Evolutionary conservation across 2,888 invertebrate species (phyloP), one percentile per base, ranked within the genome.

Genomic region (Drosophila imparisetae): DNA sequence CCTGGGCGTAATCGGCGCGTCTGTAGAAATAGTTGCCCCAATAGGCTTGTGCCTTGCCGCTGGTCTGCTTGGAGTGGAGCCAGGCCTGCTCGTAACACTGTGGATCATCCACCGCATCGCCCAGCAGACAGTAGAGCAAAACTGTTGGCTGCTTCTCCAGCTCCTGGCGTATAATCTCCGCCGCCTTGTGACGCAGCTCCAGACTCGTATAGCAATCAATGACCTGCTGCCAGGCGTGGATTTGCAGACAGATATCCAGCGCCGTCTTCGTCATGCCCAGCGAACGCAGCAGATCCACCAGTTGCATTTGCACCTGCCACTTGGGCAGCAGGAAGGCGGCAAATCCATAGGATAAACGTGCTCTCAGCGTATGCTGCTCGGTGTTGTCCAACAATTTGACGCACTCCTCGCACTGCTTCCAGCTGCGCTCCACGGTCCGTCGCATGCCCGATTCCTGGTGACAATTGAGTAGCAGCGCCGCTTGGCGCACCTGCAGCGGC

Each of bases 161-260:
- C 92, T 98, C 96, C 89, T 98, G 95, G 62, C 95, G 94, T 78
- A 99, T 97, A 49, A 99, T 94, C 92, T 97, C 96, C 10, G 98
- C 97, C 0, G 99, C 98, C 95, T 98, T 98, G 89, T 98, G 98
- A 42, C 96, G 94, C 81, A 98, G 93, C 81, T 98, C 96, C 72
- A 99, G 92, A 73, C 95, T 93, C 48, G 97, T 96, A 91, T 99
- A 99, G 93, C 99, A 99, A 2, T 95, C 94, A 63, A 99, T 97
- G 34, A 98, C 97, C 77, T 98, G 96, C 87, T 98, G 98, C 98
- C 99, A 99, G 30, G 96, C 93, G 81, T 97, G 95, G 30, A 98
- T 93, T 55, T 94, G 93, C 30, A 95, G 93, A 91, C 96, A 98
- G 61, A 97, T 93, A 76, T 97, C 97, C 27, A 98, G 93, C 1